Conservation (phyloP, 2,113 vertebrate species). For the Riparia riparia region DNA sequence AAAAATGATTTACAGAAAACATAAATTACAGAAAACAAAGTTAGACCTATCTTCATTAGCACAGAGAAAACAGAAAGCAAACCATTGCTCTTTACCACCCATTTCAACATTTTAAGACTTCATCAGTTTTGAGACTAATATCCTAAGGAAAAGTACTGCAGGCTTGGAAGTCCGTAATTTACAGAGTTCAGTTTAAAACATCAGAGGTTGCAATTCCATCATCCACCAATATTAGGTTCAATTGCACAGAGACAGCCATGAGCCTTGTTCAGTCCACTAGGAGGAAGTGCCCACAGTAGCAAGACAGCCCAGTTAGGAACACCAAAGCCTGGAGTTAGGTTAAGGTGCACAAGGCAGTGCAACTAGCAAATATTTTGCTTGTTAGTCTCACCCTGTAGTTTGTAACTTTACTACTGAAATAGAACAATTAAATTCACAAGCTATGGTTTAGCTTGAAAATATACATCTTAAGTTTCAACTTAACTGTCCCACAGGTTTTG, state of each 20-base stretch:
- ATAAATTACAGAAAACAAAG: conserved; percentile 12
- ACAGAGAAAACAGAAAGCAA: neutral
- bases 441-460: neutral
- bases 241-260: rapidly evolving
- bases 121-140: neutral
- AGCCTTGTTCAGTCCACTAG: neutral
- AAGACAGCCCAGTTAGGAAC: neutral
- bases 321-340: neutral
- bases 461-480: neutral
- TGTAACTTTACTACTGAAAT: neutral
- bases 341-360: neutral
- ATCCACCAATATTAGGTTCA: neutral
- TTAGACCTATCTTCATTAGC: neutral
- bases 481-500: neutral
- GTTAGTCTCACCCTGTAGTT: neutral
- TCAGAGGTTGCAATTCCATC: neutral
- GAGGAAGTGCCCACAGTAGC: neutral
- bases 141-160: neutral
- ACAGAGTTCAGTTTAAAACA: neutral
- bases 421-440: neutral
- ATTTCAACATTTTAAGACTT: neutral
- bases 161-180: neutral
- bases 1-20: neutral
- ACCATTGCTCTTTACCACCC: neutral
- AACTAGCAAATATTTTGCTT: neutral